phyloP scores from a whole-genome alignment of 2,888 invertebrate species.

The Cynaeus angustus region DNA sequence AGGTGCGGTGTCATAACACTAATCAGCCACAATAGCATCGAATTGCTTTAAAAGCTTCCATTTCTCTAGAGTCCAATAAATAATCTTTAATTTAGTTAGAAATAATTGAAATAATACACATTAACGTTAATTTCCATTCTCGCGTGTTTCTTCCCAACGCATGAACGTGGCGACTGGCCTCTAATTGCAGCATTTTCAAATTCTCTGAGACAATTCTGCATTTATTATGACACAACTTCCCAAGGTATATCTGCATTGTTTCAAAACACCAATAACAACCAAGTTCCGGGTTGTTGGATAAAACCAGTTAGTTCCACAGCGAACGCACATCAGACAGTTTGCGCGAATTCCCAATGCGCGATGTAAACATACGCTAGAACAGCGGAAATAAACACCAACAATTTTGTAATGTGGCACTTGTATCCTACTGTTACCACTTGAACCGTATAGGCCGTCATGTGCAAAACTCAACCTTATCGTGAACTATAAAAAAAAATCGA shows the following conservation, averaged over 20 bases:
- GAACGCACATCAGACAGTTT: constrained; percentile 36
- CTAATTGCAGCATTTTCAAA: constrained; percentile 30
- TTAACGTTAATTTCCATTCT: no score
- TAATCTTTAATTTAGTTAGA: no score
- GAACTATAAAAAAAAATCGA: no score
- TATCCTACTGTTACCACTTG: constrained; percentile 32
- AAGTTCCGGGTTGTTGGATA: constrained; percentile 44
- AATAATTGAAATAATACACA: no score
- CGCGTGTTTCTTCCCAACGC: no score
- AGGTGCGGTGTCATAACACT: no score
- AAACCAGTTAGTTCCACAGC: constrained; percentile 37
- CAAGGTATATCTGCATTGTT: constrained; percentile 30
- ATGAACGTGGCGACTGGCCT: not conserved
- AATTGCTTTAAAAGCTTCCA: no score
- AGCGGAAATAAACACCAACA: constrained; percentile 44
- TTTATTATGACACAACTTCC: constrained; percentile 7
- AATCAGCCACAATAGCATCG: no score
- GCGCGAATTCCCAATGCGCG: constrained; percentile 40
- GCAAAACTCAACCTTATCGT: constrained; percentile 5
- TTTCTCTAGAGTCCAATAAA: no score
- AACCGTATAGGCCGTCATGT: constrained; percentile 21
- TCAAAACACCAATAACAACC: constrained; percentile 40
- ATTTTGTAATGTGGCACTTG: constrained; percentile 41
- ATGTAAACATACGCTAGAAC: constrained; percentile 40
- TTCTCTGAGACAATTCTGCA: constrained; percentile 10